Conservation (phyloP, 2,113 vertebrate genomes). For the Carollia perspicillata region DNA sequence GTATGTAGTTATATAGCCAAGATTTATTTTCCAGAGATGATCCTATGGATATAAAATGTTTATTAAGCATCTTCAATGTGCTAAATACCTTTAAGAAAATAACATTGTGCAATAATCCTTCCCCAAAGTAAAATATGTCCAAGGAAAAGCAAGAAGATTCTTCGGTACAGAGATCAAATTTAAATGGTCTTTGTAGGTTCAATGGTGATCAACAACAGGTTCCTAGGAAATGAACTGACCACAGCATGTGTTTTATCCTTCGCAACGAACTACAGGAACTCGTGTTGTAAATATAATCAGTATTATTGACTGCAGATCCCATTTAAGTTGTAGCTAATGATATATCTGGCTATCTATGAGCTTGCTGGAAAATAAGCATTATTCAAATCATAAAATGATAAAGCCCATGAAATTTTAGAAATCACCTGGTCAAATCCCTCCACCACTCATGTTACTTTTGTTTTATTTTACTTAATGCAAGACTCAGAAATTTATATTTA, state of each 20-base stretch:
- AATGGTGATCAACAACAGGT: neutral
- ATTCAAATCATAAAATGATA: neutral
- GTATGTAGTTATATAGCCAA: conserved; percentile 27
- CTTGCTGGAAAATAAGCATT: neutral
- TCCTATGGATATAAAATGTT: neutral
- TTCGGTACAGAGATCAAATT: neutral
- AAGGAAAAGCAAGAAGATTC: neutral
- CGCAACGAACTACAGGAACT: neutral
- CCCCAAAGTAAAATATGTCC: neutral
- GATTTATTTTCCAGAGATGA: conserved; percentile 17
- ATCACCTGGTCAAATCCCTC: neutral
- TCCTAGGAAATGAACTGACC: conserved; percentile 16
- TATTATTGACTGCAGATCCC: neutral
- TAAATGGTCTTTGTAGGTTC: neutral
- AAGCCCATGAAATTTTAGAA: neutral
- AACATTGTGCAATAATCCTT: neutral
- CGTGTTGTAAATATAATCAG: neutral
- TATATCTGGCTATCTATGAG: neutral
- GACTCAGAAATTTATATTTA: neutral
- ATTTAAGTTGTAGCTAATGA: neutral
- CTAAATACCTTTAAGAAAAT: neutral
- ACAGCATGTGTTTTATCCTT: neutral
- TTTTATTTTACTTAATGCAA: neutral
- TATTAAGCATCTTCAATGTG: neutral
- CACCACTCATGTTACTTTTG: neutral